Percentiles rank a stretch among this genome's conserved stretches.
These are phyloP conservation scores for Cherax quadricarinatus DNA, from an alignment of 1,140 invertebrate species.

Conservation along the genomic window DNA sequence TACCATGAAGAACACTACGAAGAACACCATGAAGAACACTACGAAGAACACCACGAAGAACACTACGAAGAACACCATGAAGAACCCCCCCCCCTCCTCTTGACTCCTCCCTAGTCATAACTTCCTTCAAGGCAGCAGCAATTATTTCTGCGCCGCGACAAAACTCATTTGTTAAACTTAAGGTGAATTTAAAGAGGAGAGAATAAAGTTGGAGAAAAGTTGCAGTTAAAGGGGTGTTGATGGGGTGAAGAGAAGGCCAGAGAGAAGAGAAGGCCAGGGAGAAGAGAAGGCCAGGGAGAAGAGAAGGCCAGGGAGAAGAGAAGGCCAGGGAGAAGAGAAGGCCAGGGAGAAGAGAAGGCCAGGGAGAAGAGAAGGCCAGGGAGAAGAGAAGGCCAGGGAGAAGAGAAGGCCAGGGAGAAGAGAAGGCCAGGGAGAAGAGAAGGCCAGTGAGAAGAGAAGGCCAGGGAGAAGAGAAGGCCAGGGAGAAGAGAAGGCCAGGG, in stretches of 20 bases:
- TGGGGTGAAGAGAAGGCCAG: too few relatives aligned
- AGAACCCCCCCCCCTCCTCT: neutral
- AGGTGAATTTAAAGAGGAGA: neutral
- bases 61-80: too few relatives aligned
- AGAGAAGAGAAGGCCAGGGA: neutral
- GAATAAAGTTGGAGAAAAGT: neutral
- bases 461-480: neutral
- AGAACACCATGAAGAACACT: too few relatives aligned
- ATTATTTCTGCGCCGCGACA: neutral
- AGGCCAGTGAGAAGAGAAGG: too few relatives aligned
- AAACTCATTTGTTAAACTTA: slow-evolving; percentile 10
- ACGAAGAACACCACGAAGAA: too few relatives aligned
- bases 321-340: neutral
- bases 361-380: neutral
- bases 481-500: neutral
- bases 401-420: too few relatives aligned
- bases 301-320: too few relatives aligned
- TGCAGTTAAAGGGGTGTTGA: neutral
- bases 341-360: too few relatives aligned
- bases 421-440: neutral
- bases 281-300: neutral
- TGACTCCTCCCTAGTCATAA: neutral
- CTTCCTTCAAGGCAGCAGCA: neutral
- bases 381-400: neutral
- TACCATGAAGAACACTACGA: too few relatives aligned